Conservation (phyloP, 2,113 vertebrate genomes). For the Meleagris gallopavo region DNA sequence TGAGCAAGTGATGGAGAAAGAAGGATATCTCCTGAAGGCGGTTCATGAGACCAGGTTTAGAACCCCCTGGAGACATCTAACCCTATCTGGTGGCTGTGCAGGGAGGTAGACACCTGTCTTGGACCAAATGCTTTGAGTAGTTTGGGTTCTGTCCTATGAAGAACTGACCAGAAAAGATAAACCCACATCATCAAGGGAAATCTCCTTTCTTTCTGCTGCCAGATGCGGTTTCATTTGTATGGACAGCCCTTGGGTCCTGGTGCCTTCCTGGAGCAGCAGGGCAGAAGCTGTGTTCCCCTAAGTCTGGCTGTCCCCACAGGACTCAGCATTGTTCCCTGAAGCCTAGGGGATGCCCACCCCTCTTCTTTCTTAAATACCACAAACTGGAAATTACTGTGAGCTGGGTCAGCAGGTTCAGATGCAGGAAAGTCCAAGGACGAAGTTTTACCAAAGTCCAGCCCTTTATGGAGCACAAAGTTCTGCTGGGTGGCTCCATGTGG, state of each 20-base stretch:
- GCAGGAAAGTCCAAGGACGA: neutral
- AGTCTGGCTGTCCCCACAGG: neutral
- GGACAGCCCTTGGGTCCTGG: neutral
- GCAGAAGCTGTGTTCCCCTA: neutral
- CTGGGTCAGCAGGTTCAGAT: neutral
- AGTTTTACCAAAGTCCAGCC: constrained; percentile 22
- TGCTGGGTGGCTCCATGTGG: rapidly evolving
- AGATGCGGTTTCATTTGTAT: rapidly evolving
- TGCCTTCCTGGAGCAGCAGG: neutral
- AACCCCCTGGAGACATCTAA: neutral
- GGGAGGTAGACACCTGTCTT: neutral
- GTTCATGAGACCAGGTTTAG: neutral
- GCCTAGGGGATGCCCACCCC: rapidly evolving
- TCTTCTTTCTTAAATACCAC: rapidly evolving
- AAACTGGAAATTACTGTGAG: neutral
- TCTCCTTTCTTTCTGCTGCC: neutral
- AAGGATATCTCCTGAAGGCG: neutral
- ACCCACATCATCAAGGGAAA: neutral
- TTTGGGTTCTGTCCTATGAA: neutral
- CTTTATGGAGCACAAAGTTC: constrained; percentile 34
- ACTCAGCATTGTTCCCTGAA: neutral
- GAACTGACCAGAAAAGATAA: neutral
- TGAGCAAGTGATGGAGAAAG: neutral
- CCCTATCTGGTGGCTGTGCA: rapidly evolving
- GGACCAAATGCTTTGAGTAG: rapidly evolving